Evolutionary conservation across 2,113 vertebrate species (phyloP).

Genomic region (Erpornis zantholeuca): DNA sequence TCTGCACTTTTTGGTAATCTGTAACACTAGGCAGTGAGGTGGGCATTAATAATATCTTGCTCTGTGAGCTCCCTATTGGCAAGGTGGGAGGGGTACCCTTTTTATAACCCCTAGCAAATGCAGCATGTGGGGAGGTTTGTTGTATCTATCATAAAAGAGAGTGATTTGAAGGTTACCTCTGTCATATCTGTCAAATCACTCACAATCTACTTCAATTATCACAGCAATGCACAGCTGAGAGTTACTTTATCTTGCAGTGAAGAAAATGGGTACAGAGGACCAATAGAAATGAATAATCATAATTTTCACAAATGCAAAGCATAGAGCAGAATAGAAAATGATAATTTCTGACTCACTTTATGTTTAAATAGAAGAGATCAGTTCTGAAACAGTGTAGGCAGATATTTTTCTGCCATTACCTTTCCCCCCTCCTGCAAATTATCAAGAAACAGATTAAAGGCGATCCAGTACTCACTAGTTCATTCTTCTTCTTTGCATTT

Average conservation of each 20-base stretch:
- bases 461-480: not conserved
- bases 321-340: not conserved
- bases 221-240: not conserved
- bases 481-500: not conserved
- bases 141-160: not conserved
- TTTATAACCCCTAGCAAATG: not conserved
- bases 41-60: not conserved
- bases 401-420: not conserved
- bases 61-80: not conserved
- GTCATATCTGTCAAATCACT: conserved; percentile 27
- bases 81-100: not conserved
- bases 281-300: not conserved
- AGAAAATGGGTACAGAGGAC: not conserved
- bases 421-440: not conserved
- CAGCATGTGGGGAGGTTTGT: not conserved
- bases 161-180: conserved; percentile 28
- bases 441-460: not conserved
- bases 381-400: not conserved
- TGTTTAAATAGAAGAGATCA: not conserved
- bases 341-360: not conserved
- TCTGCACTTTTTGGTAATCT: not conserved
- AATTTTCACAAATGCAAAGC: not conserved
- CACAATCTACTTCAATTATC: conserved; percentile 35
- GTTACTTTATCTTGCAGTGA: conserved; percentile 28
- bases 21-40: not conserved